phyloP scores from a whole-genome alignment of 2,888 invertebrate species.

The Cactoblastis cactorum region DNA sequence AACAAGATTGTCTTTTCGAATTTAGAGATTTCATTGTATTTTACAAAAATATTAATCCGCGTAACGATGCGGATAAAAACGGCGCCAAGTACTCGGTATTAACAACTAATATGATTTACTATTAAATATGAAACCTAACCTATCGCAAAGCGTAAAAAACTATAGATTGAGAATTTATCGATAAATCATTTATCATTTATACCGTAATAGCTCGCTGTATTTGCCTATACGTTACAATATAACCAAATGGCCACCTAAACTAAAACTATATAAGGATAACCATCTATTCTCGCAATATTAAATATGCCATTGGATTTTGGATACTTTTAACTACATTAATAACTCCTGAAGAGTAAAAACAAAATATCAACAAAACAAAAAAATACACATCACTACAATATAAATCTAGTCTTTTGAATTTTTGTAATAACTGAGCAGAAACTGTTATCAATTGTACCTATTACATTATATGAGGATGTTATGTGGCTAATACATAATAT shows the following conservation, averaged over 20 bases:
- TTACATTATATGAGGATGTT: conserved; percentile 48
- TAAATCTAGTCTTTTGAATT: conserved; percentile 12
- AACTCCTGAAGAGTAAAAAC: neutral
- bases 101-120: conserved; percentile 55
- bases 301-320: neutral
- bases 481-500: conserved; percentile 62
- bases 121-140: conserved; percentile 55
- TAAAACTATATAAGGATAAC: conserved; percentile 13
- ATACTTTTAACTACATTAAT: conserved; percentile 5
- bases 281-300: conserved; percentile 5
- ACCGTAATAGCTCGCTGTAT: conserved; percentile 47
- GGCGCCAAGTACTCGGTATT: conserved; percentile 26
- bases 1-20: neutral
- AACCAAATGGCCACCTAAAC: conserved; percentile 39
- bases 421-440: conserved; percentile 8
- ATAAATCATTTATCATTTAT: conserved; percentile 71
- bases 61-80: neutral
- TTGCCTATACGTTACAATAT: conserved; percentile 32
- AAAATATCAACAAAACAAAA: conserved; percentile 11
- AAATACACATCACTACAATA: conserved; percentile 8
- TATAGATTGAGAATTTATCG: conserved; percentile 64
- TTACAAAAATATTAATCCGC: neutral
- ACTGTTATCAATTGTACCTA: conserved; percentile 2
- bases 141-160: conserved; percentile 66
- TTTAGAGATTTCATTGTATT: neutral